Base-by-base conservation (phyloP, 2,888 invertebrate species). In the Philonicus albiceps region DNA sequence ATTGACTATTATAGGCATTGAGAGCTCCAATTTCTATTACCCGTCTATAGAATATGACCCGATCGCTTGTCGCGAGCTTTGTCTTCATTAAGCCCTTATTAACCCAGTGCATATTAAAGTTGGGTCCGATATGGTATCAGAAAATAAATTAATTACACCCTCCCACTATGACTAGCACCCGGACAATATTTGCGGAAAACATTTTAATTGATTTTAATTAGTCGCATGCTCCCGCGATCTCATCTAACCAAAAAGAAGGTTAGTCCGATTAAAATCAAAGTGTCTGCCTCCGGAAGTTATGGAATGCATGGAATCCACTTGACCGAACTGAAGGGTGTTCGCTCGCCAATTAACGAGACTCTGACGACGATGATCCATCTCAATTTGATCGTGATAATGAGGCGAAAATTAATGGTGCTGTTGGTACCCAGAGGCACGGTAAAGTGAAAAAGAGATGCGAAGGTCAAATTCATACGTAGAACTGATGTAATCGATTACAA, bases 141-240 rank as follows among this genome's bases (percentile, higher is more conserved):
- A 55, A 13, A 64, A 64, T 27, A 55, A 83, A 83, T 83, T 83
- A 83, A 83, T 83, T 83, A 37, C 34, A 22, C 31, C 34, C 11
- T 80, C 43, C 53, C n/a, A 43, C 19, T 49, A 3, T 2, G 11
- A 49, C 13, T n/a, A n/a, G 78, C 27, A 73, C 73, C 27, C 73
- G 43, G 27, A 27, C 31, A 78, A 3, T 78, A 27, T 78, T 27
- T 4, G 55, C 16, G 22, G 64, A 72, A 85, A 74, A 73, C 72
- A 85, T 74, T 85, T 85, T 73, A 85, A 85, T 85, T 85, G 74
- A 30, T 19, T 7, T 37, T 85, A 73, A 85, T 85, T 85, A 43
- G 40, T 84, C 34, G 81, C 31, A 40, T 72, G 72, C 53, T 30
- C 8, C 22, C 30, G 53, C 53, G 80, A 30, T 49, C 76, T 40